These are phyloP conservation scores for Archips crataeganus DNA, from an alignment of 2,888 invertebrate species.

Conservation along the genomic window DNA sequence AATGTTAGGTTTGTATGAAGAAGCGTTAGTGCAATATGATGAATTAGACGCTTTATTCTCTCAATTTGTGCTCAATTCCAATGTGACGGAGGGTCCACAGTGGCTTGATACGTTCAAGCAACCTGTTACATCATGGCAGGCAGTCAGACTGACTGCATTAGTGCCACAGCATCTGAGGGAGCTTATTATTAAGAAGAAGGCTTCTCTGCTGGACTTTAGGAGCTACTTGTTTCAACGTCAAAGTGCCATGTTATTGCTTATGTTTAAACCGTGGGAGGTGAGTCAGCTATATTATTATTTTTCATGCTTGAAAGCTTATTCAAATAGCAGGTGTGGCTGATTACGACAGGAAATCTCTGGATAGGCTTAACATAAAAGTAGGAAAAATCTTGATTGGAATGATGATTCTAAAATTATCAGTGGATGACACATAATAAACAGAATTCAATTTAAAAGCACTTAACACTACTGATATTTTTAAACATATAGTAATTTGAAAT, in stretches of 20 bases:
- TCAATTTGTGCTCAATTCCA: slow-evolving; percentile 98
- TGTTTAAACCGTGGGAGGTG: slow-evolving; percentile 93
- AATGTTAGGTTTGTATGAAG: slow-evolving; percentile 96
- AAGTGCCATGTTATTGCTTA: slow-evolving; percentile 92
- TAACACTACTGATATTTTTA: no score
- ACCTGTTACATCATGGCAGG: slow-evolving; percentile 93
- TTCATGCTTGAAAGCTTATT: neutral
- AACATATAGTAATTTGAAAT: no score
- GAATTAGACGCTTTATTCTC: slow-evolving; percentile 98
- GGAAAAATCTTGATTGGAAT: no score
- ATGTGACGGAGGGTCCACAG: slow-evolving; percentile 93
- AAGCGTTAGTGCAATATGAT: slow-evolving; percentile 98
- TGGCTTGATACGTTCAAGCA: slow-evolving; percentile 94
- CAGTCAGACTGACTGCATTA: slow-evolving; percentile 88
- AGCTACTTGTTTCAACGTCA: slow-evolving; percentile 97
- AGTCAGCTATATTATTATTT: slow-evolving; percentile 49
- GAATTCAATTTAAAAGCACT: no score
- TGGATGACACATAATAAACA: no score
- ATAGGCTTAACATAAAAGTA: neutral
- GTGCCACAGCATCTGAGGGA: slow-evolving; percentile 85
- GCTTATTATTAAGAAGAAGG: slow-evolving; percentile 80
- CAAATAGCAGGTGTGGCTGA: neutral
- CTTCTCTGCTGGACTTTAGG: slow-evolving; percentile 94
- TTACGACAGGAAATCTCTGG: neutral
- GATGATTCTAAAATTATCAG: no score